Percentiles rank a stretch among this genome's conserved stretches.
These are phyloP conservation scores for Lobophora halterata DNA, from an alignment of 2,888 invertebrate species.

Conservation along the genomic window DNA sequence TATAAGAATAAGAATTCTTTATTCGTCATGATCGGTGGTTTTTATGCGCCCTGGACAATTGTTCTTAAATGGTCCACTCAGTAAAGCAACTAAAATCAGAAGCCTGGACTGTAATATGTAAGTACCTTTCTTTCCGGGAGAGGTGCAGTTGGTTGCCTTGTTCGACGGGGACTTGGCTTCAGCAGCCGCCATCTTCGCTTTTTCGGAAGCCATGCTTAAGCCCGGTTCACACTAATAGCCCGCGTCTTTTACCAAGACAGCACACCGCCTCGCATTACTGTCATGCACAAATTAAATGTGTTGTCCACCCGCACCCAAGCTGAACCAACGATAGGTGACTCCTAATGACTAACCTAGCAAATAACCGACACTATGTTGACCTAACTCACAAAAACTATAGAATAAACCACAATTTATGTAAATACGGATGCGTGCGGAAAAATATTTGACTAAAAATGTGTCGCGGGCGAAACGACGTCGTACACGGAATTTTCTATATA, in stretches of 20 bases:
- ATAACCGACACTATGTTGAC: slow-evolving; percentile 62
- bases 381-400: slow-evolving; percentile 48
- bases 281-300: slow-evolving; percentile 32
- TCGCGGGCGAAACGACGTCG: slow-evolving; percentile 28
- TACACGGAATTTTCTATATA: slow-evolving; percentile 34
- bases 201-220: slow-evolving; percentile 69
- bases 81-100: too few relatives aligned
- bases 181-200: slow-evolving; percentile 74
- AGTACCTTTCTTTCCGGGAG: slow-evolving; percentile 77
- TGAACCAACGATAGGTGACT: slow-evolving; percentile 64
- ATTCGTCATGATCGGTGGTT: too few relatives aligned
- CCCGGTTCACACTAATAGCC: slow-evolving; percentile 45
- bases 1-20: too few relatives aligned
- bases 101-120: not conserved
- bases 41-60: too few relatives aligned
- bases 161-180: slow-evolving; percentile 72
- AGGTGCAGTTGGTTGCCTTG: slow-evolving; percentile 74
- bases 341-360: slow-evolving; percentile 64
- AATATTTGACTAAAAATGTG: slow-evolving; percentile 35
- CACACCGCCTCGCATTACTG: slow-evolving; percentile 66
- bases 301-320: slow-evolving; percentile 52
- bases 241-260: slow-evolving; percentile 50
- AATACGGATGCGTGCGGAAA: slow-evolving; percentile 43
- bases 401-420: slow-evolving; percentile 39
- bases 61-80: too few relatives aligned